Base-by-base conservation (phyloP, 2,888 invertebrate genomes). In the Caenorhabditis becei region DNA sequence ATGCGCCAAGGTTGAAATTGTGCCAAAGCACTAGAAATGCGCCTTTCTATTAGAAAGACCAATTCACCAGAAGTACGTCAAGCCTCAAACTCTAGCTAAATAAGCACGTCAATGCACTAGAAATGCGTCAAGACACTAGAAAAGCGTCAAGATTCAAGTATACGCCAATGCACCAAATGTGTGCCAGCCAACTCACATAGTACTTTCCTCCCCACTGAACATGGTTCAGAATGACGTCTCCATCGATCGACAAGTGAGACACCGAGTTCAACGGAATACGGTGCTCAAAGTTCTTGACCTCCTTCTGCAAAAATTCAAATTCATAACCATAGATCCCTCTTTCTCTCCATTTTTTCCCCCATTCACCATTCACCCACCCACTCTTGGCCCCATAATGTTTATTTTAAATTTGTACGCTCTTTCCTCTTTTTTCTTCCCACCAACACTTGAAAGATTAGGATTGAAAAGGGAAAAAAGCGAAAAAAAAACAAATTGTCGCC, bases 121-220 rank as follows among this genome's bases (percentile, higher is more conserved):
- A n/a, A n/a, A n/a, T n/a, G n/a, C n/a, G n/a, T n/a, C n/a, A n/a
- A n/a, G n/a, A n/a, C n/a, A n/a, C n/a, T n/a, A n/a, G n/a, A n/a
- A n/a, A n/a, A n/a, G n/a, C n/a, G n/a, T n/a, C n/a, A n/a, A n/a
- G n/a, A n/a, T n/a, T n/a, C n/a, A n/a, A n/a, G n/a, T n/a, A n/a
- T n/a, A 35, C 35, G 5, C 7, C 35, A 5, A 35, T 5, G 35
- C 35, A 35, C 35, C 35, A 35, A 10, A 35, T 35, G 5, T 10
- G 18, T 28, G 5, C 56, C n/a, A 24, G 28, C 35, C 23, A 62
- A 77, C 86, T 78, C 49, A 88, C 88, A 56, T 88, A 88, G 69
- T 88, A 88, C 79, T 87, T 87, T 69, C 88, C 88, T 70, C 87
- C 88, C 88, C 88, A 88, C 65, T 85, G 86, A 53, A 87, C 87